Evolutionary conservation across 1,140 invertebrate genomes (phyloP), one percentile per base, ranked within the genome.

Genomic region (Leptopilina boulardi): DNA sequence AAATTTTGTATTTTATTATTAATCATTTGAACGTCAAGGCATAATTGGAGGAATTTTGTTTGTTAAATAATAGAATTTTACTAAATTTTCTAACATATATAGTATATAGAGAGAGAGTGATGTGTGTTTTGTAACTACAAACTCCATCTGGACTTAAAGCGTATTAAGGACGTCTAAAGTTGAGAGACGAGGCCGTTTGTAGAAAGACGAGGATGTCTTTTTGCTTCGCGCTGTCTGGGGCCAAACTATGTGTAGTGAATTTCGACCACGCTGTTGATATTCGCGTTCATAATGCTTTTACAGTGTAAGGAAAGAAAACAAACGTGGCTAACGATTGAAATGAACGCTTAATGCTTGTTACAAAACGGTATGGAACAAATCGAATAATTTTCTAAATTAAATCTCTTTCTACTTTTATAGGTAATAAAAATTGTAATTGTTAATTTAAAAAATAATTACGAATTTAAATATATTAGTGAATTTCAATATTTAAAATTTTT

Each of bases 141-240:
- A 30, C 59, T 66, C 59, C 59, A 66, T 66, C 59, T 66, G 59
- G 59, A 66, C 59, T 66, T 66, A 4, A 66, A 30, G 59, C 59
- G 59, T 66, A 66, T 66, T 66, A 66, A 66, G 59, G 59, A 66
- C 59, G 59, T 34, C 59, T 66, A 66, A 66, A 66, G 59, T 66
- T 66, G 59, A 66, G 59, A 66, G 59, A 66, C 59, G 59, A 66
- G 59, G 59, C 59, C 59, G 59, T 66, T 66, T 66, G 59, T 66
- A 66, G 59, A 66, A 23, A 66, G 26, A 34, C 59, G 59, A n/a
- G 59, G 3, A 66, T 23, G 59, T 66, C 59, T 66, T 66, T 30
- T 66, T 66, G 59, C 59, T 66, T 66, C 59, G 59, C 21, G 59
- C 59, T 66, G 59, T 66, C 59, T 66, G 59, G 59, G 26, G 59